These are phyloP conservation scores for Chlorops oryzae DNA, from an alignment of 1,140 invertebrate species.

Conservation along the genomic window DNA sequence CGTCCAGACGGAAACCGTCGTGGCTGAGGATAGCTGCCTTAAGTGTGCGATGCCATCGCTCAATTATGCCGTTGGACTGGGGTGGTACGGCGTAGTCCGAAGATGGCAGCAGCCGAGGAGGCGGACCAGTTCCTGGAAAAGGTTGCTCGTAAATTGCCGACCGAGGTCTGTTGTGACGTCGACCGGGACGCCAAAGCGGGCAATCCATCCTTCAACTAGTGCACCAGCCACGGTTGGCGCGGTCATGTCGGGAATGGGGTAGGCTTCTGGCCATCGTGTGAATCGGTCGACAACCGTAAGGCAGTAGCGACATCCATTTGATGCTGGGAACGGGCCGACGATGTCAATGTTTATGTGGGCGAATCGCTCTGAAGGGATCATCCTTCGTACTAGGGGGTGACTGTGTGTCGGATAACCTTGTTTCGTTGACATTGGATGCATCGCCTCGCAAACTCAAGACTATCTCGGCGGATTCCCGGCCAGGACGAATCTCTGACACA, in stretches of 20 bases:
- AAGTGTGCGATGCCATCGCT: constrained; percentile 17
- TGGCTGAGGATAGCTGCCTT: constrained; percentile 16
- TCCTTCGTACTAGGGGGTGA: background rate
- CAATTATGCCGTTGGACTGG: constrained; percentile 33
- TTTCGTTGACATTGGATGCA: background rate
- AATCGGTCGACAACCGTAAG: constrained; percentile 5
- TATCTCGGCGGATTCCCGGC: background rate
- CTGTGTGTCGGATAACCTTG: background rate
- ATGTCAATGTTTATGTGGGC: background rate
- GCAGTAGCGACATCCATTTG: constrained; percentile 1
- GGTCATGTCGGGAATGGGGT: constrained; percentile 25
- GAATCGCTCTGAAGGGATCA: background rate
- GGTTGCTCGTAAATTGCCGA: constrained; percentile 33
- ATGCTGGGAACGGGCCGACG: constrained; percentile 3
- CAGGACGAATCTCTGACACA: background rate
- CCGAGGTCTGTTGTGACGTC: constrained; percentile 45
- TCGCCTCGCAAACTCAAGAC: background rate
- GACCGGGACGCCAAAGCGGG: constrained; percentile 29
- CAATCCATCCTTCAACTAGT: constrained; percentile 38
- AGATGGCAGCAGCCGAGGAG: constrained; percentile 16
- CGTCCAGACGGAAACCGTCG: constrained; percentile 17
- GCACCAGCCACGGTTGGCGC: constrained; percentile 17
- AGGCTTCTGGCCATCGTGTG: constrained; percentile 19
- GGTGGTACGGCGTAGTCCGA: constrained; percentile 21
- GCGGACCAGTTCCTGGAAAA: constrained; percentile 17